Evolutionary conservation across 2,797 vertebrate species (phyloP).

Genomic region (Psittacula derbiana): DNA sequence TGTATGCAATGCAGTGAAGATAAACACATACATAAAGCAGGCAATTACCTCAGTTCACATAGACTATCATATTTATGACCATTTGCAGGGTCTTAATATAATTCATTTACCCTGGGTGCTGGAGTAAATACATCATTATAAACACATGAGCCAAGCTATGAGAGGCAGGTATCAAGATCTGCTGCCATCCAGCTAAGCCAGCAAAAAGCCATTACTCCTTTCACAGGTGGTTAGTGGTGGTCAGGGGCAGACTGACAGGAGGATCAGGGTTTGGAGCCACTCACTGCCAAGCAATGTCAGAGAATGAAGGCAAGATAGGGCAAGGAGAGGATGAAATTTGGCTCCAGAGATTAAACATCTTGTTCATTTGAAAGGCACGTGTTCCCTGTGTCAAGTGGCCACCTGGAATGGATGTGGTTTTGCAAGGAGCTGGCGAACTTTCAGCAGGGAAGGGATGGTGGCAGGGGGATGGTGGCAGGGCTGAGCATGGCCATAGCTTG

Average conservation of each 20-base stretch:
- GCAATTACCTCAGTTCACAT: slow-evolving; percentile 53
- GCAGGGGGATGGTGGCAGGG: neutral
- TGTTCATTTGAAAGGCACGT: neutral
- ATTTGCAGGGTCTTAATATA: neutral
- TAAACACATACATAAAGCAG: slow-evolving; percentile 54
- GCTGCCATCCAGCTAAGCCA: neutral
- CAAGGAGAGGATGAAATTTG: neutral
- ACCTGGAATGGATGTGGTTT: fast-evolving
- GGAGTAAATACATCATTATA: slow-evolving; percentile 1
- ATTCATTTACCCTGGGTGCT: slow-evolving; percentile 27
- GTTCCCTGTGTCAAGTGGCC: fast-evolving
- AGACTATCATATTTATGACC: slow-evolving; percentile 50
- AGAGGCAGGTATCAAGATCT: neutral
- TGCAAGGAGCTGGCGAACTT: neutral
- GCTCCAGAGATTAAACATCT: neutral
- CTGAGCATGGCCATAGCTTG: fast-evolving
- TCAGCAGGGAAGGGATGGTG: neutral
- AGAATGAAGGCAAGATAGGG: neutral
- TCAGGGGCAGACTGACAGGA: fast-evolving
- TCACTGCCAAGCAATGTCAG: fast-evolving
- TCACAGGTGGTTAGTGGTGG: neutral
- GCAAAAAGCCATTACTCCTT: neutral
- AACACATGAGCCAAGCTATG: neutral
- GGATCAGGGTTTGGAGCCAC: neutral
- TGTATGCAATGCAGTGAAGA: slow-evolving; percentile 7